phyloP scores from a whole-genome alignment of 2,113 vertebrate genomes.

The Chaetops frenatus region DNA sequence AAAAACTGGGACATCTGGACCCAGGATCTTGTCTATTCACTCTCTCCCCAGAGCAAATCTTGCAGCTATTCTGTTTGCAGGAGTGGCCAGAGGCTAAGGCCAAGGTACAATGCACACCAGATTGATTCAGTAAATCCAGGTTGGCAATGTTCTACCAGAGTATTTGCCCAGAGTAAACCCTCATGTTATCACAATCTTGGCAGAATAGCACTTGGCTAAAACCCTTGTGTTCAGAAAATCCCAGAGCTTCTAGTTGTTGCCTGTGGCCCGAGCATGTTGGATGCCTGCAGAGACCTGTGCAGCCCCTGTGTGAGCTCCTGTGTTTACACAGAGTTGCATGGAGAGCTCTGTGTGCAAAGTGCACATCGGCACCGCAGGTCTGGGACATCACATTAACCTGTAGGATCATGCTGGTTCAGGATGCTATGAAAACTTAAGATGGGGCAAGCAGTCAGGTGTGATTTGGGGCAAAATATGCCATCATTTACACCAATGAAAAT shows the following conservation, averaged over 20 bases:
- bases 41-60: background rate
- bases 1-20: background rate
- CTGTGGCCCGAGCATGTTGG: background rate
- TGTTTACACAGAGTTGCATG: rapidly evolving
- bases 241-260: background rate
- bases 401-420: background rate
- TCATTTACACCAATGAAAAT: background rate
- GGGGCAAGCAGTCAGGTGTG: background rate
- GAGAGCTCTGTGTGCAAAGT: background rate
- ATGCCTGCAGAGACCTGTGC: background rate
- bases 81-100: background rate
- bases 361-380: rapidly evolving
- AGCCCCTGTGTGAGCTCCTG: background rate
- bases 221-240: background rate
- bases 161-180: background rate
- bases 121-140: background rate
- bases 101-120: background rate
- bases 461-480: background rate
- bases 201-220: background rate
- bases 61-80: background rate
- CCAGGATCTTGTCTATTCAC: background rate
- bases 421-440: background rate
- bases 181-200: background rate
- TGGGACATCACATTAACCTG: rapidly evolving
- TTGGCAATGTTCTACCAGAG: background rate